Evolutionary conservation across 2,113 vertebrate genomes (phyloP).

Genomic region (Sinocyclocheilus rhinocerous): DNA sequence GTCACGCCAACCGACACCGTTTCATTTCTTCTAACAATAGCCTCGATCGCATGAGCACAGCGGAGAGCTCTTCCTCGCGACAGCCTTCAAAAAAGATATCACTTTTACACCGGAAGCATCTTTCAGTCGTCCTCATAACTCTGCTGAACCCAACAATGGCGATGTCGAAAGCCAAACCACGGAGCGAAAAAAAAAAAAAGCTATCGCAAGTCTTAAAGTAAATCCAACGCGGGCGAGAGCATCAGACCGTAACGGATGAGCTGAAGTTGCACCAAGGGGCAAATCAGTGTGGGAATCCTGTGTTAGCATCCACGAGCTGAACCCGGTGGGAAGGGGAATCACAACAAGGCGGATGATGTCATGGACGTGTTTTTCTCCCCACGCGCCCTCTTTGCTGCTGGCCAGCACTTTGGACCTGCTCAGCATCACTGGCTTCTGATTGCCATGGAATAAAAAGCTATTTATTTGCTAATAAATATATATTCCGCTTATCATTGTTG

Average conservation of each 20-base stretch:
- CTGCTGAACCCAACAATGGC: constrained; percentile 62
- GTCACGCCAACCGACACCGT: constrained; percentile 46
- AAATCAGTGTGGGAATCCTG: constrained; percentile 25
- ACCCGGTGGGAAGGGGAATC: constrained; percentile 23
- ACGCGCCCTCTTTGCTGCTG: constrained; percentile 20
- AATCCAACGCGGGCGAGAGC: constrained; percentile 42
- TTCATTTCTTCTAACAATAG: constrained; percentile 54
- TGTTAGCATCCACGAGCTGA: constrained; percentile 10
- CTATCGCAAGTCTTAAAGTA: constrained; percentile 53
- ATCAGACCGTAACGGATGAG: not conserved
- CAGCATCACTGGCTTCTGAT: not conserved
- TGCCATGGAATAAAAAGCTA: not conserved
- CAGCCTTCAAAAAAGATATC: constrained; percentile 49
- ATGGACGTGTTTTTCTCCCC: constrained; percentile 37
- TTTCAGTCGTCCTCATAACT: constrained; percentile 54
- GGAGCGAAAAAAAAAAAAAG: not conserved
- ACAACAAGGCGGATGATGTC: constrained; percentile 41
- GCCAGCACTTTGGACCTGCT: not conserved
- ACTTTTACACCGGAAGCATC: constrained; percentile 60
- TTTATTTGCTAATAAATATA: not conserved
- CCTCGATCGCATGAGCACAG: constrained; percentile 39
- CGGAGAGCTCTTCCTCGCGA: constrained; percentile 51
- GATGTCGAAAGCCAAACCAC: constrained; percentile 49
- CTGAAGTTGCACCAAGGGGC: constrained; percentile 6
- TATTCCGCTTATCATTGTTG: not conserved